Percentiles rank a stretch among this genome's conserved stretches.
phyloP scores from a whole-genome alignment of 1,140 invertebrate genomes.

The Hycleus phaleratus region DNA sequence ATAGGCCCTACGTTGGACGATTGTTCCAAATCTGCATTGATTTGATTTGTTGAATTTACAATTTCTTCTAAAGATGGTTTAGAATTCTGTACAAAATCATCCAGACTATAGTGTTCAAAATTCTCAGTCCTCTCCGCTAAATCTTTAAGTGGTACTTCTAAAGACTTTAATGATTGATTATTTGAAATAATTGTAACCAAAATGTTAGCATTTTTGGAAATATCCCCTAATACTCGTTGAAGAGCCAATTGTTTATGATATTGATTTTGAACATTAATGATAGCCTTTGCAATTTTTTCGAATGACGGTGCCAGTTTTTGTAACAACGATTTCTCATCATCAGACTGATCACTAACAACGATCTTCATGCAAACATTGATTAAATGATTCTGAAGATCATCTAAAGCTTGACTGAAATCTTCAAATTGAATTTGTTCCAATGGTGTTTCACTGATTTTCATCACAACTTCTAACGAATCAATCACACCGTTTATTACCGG shows the following conservation, averaged over 20 bases:
- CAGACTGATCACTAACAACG: conserved; percentile 17
- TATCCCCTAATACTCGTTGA: too few species aligned
- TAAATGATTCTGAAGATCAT: conserved; percentile 30
- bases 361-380: conserved; percentile 34
- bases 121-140: too few species aligned
- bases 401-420: conserved; percentile 28
- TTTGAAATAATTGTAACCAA: too few species aligned
- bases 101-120: background rate
- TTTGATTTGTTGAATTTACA: background rate
- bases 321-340: conserved; percentile 28
- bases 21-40: background rate
- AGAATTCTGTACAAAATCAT: background rate
- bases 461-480: conserved; percentile 22
- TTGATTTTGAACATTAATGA: conserved; percentile 20
- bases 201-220: too few species aligned
- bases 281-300: conserved; percentile 25
- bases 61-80: background rate
- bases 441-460: background rate
- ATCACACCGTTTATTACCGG: conserved; percentile 26
- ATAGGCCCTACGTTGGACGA: too few species aligned
- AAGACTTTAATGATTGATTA: too few species aligned
- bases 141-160: too few species aligned
- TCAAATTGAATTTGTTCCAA: conserved; percentile 17
- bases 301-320: conserved; percentile 31
- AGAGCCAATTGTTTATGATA: too few species aligned